Conservation (phyloP, 1,140 invertebrate genomes). For the Cecropterus lyciades region DNA sequence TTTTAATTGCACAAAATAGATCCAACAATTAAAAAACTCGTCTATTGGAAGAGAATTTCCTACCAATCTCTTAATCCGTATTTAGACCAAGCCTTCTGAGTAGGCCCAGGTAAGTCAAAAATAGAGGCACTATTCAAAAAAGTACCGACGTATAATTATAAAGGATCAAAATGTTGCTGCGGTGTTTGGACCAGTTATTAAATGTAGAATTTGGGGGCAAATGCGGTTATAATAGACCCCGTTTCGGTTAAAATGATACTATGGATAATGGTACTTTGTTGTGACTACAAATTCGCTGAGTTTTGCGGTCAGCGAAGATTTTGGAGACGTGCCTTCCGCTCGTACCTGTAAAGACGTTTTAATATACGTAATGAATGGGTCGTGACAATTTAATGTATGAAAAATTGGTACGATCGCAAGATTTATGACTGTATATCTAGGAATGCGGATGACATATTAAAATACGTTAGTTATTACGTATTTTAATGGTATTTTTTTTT, state of each 20-base stretch:
- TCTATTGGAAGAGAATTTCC: constrained; percentile 44
- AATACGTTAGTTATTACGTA: background rate
- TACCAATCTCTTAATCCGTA: constrained; percentile 62
- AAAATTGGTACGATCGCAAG: constrained; percentile 42
- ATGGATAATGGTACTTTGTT: constrained; percentile 57
- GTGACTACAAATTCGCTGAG: constrained; percentile 47
- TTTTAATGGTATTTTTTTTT: background rate
- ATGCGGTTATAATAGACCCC: constrained; percentile 79
- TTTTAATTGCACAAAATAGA: constrained; percentile 44
- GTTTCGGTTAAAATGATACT: constrained; percentile 59
- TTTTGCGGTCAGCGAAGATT: constrained; percentile 27
- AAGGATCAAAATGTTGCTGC: constrained; percentile 65
- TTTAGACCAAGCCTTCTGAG: constrained; percentile 51
- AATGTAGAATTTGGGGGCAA: constrained; percentile 66
- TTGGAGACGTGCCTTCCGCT: constrained; percentile 64
- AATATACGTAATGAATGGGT: constrained; percentile 58
- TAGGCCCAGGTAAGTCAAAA: constrained; percentile 70
- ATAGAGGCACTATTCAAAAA: constrained; percentile 53
- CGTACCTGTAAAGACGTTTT: constrained; percentile 48
- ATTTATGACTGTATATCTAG: constrained; percentile 49
- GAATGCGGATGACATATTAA: constrained; percentile 37
- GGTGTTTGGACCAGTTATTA: constrained; percentile 68
- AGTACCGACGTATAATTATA: constrained; percentile 75
- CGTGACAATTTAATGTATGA: constrained; percentile 59
- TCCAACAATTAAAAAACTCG: constrained; percentile 55